Percentiles rank a stretch among this genome's conserved stretches.
phyloP scores from a whole-genome alignment of 1,140 invertebrate species.

The Uloborus diversus region DNA sequence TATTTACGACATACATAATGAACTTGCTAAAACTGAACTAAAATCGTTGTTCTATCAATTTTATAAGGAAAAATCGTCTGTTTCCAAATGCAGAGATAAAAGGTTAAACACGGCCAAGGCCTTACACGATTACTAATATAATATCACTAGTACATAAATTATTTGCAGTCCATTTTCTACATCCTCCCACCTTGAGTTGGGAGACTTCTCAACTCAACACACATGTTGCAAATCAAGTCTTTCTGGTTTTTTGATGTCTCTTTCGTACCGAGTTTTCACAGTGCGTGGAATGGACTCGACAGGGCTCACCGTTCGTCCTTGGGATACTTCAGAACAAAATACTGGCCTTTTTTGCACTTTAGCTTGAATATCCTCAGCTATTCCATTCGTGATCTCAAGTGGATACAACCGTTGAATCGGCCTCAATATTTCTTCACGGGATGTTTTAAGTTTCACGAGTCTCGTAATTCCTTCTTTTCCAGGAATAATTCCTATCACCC shows the following conservation, averaged over 20 bases:
- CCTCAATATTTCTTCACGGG: not conserved
- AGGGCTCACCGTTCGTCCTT: not conserved
- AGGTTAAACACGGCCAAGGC: too few relatives aligned
- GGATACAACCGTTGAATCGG: not conserved
- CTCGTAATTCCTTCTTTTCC: not conserved
- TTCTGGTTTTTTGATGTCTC: not conserved
- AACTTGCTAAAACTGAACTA: too few relatives aligned
- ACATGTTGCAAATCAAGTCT: constrained; percentile 19
- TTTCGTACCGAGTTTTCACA: constrained; percentile 18
- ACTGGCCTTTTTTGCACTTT: not conserved
- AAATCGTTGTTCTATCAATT: too few relatives aligned
- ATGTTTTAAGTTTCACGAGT: not conserved
- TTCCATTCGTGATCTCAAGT: not conserved
- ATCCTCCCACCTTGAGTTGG: constrained; percentile 7
- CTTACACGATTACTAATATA: too few relatives aligned
- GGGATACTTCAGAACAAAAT: not conserved
- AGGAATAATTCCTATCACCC: not conserved
- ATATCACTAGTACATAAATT: too few relatives aligned
- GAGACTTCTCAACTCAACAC: not conserved
- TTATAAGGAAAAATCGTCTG: too few relatives aligned
- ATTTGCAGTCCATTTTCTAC: too few relatives aligned
- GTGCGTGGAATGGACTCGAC: constrained; percentile 4
- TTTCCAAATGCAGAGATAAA: too few relatives aligned
- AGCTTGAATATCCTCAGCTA: not conserved
- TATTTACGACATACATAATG: too few relatives aligned